Base-by-base conservation (phyloP, 2,113 vertebrate species). In the Ceuthmochares aereus region DNA sequence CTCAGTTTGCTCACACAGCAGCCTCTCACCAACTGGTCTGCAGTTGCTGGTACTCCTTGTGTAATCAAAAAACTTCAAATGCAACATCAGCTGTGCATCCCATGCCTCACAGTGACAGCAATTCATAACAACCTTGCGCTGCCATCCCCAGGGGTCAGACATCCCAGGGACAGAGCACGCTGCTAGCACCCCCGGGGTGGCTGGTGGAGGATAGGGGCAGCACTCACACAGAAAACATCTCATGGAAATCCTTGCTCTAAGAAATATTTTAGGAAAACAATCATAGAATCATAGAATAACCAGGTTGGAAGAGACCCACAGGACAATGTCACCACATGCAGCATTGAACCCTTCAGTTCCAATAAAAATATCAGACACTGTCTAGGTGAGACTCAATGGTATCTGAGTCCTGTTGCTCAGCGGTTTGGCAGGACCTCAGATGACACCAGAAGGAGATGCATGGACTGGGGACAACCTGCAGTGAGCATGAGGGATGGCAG, bases 51-150 rank as follows among this genome's bases (percentile, higher is more conserved):
- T 72, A 68, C 40, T 37, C 26, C 54, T 62, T 0, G 3, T 25
- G 52, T 63, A 75, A 16, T 22, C 37, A 9, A 42, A 8, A 26
- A 85, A 3, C 36, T 77, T 37, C 13, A 74, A 74, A 19, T 0
- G 2, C 29, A 47, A 34, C 0, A 7, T 40, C 36, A 73, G 52
- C 73, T 27, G 29, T 32, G 78, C n/a, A 66, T 43, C 55, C 68
- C 0, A 0, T 26, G n/a, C 29, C 49, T 90, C 66, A 17, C 63
- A 25, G 63, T 17, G 84, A 23, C 80, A 54, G 17, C n/a, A 25
- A 34, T 1, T 4, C 1, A 0, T 29, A 40, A 54, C 34, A 1
- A 0, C 47, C 43, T 32, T 1, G 0, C 6, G 42, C 1, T 67
- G 56, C 69, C 80, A 45, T n/a, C 51, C 55, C 22, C 62, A 26